Conservation (phyloP, 2,888 invertebrate genomes). For the Gastracanthus pulcherrimus region DNA sequence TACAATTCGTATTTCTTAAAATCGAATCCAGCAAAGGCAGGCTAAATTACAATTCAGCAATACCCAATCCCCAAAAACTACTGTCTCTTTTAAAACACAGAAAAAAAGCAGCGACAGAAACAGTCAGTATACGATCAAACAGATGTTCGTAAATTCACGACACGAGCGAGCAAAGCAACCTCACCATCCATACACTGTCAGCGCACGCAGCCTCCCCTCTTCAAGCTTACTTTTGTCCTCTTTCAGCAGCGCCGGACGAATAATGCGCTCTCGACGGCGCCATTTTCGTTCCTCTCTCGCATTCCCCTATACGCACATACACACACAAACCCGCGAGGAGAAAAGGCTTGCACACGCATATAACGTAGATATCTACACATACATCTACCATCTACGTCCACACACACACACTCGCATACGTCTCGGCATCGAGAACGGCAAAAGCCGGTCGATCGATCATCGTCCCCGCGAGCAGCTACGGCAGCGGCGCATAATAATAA, state of each 20-base stretch:
- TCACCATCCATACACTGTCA: too few relatives aligned
- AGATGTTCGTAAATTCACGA: not conserved
- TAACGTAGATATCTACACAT: not conserved
- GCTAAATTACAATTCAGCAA: not conserved
- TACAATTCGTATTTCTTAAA: too few relatives aligned
- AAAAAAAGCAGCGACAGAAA: not conserved
- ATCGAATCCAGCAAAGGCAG: not conserved
- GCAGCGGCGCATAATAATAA: not conserved
- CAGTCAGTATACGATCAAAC: not conserved
- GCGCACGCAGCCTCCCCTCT: too few relatives aligned
- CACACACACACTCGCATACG: too few relatives aligned
- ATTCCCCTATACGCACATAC: too few relatives aligned
- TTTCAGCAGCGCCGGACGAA: not conserved
- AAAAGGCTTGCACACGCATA: not conserved
- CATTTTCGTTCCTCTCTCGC: not conserved
- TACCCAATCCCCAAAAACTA: not conserved
- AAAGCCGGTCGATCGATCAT: slow-evolving; percentile 31
- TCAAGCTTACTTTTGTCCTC: not conserved
- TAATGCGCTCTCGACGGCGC: not conserved
- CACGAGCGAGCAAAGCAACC: not conserved
- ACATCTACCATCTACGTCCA: too few relatives aligned
- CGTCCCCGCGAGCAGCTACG: not conserved
- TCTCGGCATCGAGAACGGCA: slow-evolving; percentile 9
- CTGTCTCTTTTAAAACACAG: not conserved
- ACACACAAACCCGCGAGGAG: not conserved